Evolutionary conservation across 2,888 invertebrate genomes (phyloP).

Genomic region (Nipponacmea schrenckii): DNA sequence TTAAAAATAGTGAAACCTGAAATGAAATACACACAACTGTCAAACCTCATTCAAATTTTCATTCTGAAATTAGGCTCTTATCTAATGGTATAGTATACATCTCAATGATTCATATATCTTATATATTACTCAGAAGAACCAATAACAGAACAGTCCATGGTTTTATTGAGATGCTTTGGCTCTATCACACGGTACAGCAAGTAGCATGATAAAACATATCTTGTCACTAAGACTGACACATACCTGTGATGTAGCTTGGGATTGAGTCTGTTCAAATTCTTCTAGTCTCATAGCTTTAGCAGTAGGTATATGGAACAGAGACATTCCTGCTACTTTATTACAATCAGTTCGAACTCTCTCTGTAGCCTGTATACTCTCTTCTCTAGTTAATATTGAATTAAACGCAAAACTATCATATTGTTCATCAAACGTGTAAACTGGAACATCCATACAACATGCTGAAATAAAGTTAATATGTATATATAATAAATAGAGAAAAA

Average conservation of each 20-base stretch:
- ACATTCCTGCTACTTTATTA: constrained; percentile 75
- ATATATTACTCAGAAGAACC: no score
- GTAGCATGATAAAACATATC: not conserved
- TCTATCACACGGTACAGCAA: not conserved
- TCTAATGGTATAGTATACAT: no score
- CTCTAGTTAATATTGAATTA: constrained; percentile 65
- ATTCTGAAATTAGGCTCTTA: not conserved
- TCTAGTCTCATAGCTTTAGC: constrained; percentile 76
- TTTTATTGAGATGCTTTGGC: no score
- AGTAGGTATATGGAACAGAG: constrained; percentile 74
- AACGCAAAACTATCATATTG: constrained; percentile 67
- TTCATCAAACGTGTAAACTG: constrained; percentile 65
- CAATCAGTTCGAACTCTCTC: constrained; percentile 72
- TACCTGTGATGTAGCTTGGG: constrained; percentile 73
- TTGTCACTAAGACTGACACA: constrained; percentile 52
- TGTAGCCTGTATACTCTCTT: constrained; percentile 65
- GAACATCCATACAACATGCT: constrained; percentile 64
- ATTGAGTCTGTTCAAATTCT: constrained; percentile 79
- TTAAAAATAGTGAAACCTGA: constrained; percentile 64
- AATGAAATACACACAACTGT: constrained; percentile 12
- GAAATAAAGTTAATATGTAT: constrained; percentile 16
- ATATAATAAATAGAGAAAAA: no score
- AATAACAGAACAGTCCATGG: no score
- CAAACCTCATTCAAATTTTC: not conserved
- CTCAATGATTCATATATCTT: no score